A percentile compares a stretch with the other conserved stretches of the same genome.
phyloP scores from a whole-genome alignment of 2,113 vertebrate species.

The Hystrix brachyura region DNA sequence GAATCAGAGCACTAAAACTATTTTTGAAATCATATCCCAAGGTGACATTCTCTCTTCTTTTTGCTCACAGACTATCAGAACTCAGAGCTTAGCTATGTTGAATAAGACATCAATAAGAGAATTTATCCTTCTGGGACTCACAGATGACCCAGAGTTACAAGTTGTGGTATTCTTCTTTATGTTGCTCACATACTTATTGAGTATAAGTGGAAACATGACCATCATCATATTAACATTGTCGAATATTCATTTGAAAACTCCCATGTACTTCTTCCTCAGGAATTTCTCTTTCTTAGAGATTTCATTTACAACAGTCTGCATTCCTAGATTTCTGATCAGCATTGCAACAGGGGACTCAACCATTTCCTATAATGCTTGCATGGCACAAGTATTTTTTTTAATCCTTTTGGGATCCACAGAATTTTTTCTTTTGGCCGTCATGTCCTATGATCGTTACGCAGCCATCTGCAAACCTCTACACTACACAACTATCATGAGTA shows the following conservation, averaged over 20 bases:
- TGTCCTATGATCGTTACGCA: constrained; percentile 81
- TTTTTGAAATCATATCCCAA: not conserved
- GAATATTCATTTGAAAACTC: not conserved
- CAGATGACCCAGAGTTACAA: not conserved
- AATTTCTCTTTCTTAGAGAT: constrained; percentile 82
- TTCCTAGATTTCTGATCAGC: constrained; percentile 74
- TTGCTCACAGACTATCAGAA: not conserved
- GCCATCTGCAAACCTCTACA: not conserved
- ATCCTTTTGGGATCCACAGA: constrained; percentile 71
- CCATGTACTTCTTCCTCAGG: constrained; percentile 80
- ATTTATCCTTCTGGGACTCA: constrained; percentile 61
- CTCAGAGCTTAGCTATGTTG: not conserved
- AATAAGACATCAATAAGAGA: constrained; percentile 40
- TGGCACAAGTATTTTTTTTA: constrained; percentile 71
- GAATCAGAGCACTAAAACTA: not conserved
- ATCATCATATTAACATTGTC: constrained; percentile 16
- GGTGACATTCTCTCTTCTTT: not conserved
- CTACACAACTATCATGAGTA: not conserved
- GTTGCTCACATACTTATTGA: constrained; percentile 4
- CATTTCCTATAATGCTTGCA: constrained; percentile 69
- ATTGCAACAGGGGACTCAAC: constrained; percentile 55
- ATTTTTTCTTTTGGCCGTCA: constrained; percentile 78
- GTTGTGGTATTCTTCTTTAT: constrained; percentile 13
- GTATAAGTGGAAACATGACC: constrained; percentile 34
- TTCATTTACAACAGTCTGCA: constrained; percentile 72